Evolutionary conservation across 2,113 vertebrate species (phyloP).

Genomic region (Morone chrysops): DNA sequence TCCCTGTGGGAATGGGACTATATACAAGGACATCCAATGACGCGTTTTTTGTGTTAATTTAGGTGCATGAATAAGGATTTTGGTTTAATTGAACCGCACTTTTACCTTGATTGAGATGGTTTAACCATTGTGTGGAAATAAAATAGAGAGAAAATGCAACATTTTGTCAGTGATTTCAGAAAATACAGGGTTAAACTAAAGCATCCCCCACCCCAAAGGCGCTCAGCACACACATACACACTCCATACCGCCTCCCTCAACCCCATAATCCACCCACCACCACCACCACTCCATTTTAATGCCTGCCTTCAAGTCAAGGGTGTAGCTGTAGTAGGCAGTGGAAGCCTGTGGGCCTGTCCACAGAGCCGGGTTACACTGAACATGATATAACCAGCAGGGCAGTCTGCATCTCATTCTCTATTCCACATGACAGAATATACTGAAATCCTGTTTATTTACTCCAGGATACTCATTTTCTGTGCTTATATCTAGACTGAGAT

Average conservation of each 20-base stretch:
- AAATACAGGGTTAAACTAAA: constrained; percentile 67
- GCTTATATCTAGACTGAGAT: constrained; percentile 25
- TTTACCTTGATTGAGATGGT: background rate
- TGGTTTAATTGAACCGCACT: constrained; percentile 12
- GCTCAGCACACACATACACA: constrained; percentile 34
- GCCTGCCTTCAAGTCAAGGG: constrained; percentile 79
- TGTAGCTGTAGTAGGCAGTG: constrained; percentile 67
- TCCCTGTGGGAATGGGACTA: background rate
- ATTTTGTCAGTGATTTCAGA: constrained; percentile 34
- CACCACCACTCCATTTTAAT: constrained; percentile 78
- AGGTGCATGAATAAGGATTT: background rate
- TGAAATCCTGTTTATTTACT: constrained; percentile 66
- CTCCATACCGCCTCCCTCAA: constrained; percentile 52
- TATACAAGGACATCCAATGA: constrained; percentile 42
- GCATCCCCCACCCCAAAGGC: constrained; percentile 59
- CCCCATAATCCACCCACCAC: constrained; percentile 68
- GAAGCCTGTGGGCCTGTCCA: constrained; percentile 78
- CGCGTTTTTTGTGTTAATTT: constrained; percentile 25
- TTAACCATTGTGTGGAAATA: background rate
- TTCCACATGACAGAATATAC: constrained; percentile 73
- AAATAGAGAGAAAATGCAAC: constrained; percentile 5
- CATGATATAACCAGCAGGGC: constrained; percentile 72
- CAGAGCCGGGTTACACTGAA: constrained; percentile 62
- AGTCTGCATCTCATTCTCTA: constrained; percentile 69
- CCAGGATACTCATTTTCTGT: constrained; percentile 48